Evolutionary conservation across 2,113 vertebrate genomes (phyloP).

Genomic region (Istiophorus platypterus): DNA sequence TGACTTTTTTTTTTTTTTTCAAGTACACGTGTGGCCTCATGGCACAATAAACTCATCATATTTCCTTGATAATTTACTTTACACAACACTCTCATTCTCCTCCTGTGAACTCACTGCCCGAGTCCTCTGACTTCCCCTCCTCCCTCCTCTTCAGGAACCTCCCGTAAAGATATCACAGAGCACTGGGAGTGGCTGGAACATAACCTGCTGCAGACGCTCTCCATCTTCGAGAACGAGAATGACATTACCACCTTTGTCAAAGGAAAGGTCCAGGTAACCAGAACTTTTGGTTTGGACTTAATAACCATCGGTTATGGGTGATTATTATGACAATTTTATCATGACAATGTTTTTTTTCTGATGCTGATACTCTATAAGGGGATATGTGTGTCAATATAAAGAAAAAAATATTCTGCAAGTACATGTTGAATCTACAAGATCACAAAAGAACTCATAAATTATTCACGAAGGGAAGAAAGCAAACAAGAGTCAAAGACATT

Average conservation of each 20-base stretch:
- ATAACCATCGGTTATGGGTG: no score
- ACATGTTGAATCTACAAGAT: no score
- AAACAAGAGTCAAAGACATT: no score
- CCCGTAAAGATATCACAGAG: slow-evolving; percentile 96
- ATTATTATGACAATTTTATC: not conserved
- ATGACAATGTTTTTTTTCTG: no score
- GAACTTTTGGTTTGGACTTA: no score
- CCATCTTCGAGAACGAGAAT: slow-evolving; percentile 98
- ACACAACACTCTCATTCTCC: slow-evolving; percentile 5
- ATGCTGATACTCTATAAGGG: not conserved
- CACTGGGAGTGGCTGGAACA: slow-evolving; percentile 99
- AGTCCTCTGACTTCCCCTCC: not conserved
- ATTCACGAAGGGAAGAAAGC: no score
- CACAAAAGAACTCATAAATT: no score
- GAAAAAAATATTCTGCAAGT: no score
- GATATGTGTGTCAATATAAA: no score
- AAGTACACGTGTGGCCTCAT: not conserved
- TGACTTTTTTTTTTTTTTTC: no score
- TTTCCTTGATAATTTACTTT: no score
- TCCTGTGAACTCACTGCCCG: not conserved
- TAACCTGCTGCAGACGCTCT: slow-evolving; percentile 97
- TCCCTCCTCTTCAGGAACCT: slow-evolving; percentile 86
- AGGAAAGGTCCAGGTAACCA: slow-evolving; percentile 96
- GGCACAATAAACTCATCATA: not conserved
- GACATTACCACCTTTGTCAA: slow-evolving; percentile 98